Percentiles rank a stretch among this genome's conserved stretches.
Conservation (phyloP, 2,888 invertebrate species). For the Xylocampa areola region DNA sequence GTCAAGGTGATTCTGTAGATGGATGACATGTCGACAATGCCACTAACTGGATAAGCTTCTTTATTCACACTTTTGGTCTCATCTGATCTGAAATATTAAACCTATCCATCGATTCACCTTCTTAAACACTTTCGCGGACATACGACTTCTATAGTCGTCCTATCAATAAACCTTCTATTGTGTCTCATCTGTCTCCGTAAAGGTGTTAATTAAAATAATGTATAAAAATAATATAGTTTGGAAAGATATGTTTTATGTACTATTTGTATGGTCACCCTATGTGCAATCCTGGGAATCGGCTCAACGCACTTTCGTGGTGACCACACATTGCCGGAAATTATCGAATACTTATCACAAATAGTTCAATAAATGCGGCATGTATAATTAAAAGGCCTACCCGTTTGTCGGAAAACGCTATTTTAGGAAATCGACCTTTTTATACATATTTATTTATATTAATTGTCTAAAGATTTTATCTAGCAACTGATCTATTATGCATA, state of each 20-base stretch:
- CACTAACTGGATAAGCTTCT: too few relatives aligned
- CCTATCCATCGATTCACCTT: too few relatives aligned
- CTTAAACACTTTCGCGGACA: too few relatives aligned
- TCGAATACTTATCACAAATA: constrained; percentile 64
- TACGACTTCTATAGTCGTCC: too few relatives aligned
- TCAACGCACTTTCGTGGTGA: constrained; percentile 63
- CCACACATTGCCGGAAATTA: constrained; percentile 69
- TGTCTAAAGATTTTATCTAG: constrained; percentile 18
- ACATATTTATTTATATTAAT: constrained; percentile 32
- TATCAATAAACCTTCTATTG: too few relatives aligned
- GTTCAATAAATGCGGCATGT: constrained; percentile 51
- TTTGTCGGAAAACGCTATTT: constrained; percentile 28
- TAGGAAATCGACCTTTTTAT: constrained; percentile 39
- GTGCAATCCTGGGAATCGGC: constrained; percentile 57
- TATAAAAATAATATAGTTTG: too few relatives aligned
- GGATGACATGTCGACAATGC: too few relatives aligned
- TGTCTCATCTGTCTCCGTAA: too few relatives aligned
- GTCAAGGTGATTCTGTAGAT: too few relatives aligned
- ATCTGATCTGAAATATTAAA: too few relatives aligned
- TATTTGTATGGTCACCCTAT: constrained; percentile 46
- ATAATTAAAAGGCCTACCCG: constrained; percentile 46
- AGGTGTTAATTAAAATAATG: too few relatives aligned
- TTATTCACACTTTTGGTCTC: too few relatives aligned
- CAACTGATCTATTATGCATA: not conserved
- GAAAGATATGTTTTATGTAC: not conserved